Conservation (phyloP, 2,888 invertebrate genomes). For the Nycteola revayana region DNA sequence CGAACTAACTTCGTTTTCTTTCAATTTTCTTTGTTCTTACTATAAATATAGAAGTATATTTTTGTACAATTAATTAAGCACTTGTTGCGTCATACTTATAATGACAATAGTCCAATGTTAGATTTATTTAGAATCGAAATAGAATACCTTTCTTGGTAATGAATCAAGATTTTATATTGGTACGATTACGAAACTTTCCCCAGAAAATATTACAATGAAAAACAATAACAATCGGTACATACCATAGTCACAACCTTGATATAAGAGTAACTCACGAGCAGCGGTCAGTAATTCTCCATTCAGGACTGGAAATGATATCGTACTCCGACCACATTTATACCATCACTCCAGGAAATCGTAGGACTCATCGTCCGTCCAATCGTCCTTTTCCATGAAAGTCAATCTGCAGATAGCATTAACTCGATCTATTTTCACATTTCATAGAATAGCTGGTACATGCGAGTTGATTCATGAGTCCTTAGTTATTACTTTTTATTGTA, state of each 20-base stretch:
- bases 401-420: constrained; percentile 52
- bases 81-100: no score
- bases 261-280: neutral
- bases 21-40: neutral
- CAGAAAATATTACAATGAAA: no score
- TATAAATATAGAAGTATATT: no score
- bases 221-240: no score
- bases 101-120: no score
- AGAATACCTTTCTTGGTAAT: no score
- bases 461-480: constrained; percentile 32
- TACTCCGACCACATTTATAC: constrained; percentile 46
- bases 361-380: constrained; percentile 48
- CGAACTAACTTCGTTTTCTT: constrained; percentile 22
- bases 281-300: constrained; percentile 3
- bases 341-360: constrained; percentile 44
- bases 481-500: no score
- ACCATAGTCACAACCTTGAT: neutral
- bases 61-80: no score
- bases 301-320: constrained; percentile 18
- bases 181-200: no score
- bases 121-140: no score
- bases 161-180: no score
- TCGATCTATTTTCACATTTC: constrained; percentile 61
- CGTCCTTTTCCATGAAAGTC: constrained; percentile 61
- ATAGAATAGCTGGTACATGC: constrained; percentile 47